phyloP scores from a whole-genome alignment of 2,797 vertebrate genomes.

The Okamejei kenojei region DNA sequence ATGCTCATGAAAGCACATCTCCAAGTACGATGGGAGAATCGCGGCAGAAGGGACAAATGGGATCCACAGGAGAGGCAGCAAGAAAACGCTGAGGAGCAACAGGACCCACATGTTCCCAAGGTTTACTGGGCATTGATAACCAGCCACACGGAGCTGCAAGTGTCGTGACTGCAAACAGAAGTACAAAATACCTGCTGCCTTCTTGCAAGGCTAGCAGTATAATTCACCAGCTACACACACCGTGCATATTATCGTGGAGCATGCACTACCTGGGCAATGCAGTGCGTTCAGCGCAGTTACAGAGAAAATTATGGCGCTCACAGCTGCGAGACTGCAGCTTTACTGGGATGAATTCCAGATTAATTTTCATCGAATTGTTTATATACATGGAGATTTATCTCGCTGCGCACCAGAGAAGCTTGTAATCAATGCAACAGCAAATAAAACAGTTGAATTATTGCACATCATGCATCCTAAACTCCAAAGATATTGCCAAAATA shows the following conservation, averaged over 20 bases:
- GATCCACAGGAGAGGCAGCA: not conserved
- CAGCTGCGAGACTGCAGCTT: not conserved
- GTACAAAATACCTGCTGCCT: not conserved
- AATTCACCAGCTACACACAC: not conserved
- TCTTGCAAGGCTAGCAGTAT: not conserved
- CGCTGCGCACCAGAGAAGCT: not conserved
- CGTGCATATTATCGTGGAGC: not conserved
- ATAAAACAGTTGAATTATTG: not conserved
- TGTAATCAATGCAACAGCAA: not conserved
- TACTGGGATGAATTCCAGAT: not conserved
- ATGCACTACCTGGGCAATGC: not conserved
- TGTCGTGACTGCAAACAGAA: not conserved
- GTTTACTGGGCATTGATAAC: not conserved
- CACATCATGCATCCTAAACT: not conserved
- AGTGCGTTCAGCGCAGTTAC: not conserved
- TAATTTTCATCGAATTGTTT: not conserved
- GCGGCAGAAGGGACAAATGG: not conserved
- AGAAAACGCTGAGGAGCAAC: not conserved
- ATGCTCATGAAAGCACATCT: not conserved
- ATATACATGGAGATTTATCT: not conserved
- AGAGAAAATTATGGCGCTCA: not conserved
- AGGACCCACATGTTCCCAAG: not conserved
- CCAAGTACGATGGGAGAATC: not conserved
- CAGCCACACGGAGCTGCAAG: not conserved
- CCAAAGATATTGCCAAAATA: not conserved